These are phyloP conservation scores for Rhynchopsitta pachyrhyncha DNA, from an alignment of 2,113 vertebrate genomes.

Conservation along the genomic window DNA sequence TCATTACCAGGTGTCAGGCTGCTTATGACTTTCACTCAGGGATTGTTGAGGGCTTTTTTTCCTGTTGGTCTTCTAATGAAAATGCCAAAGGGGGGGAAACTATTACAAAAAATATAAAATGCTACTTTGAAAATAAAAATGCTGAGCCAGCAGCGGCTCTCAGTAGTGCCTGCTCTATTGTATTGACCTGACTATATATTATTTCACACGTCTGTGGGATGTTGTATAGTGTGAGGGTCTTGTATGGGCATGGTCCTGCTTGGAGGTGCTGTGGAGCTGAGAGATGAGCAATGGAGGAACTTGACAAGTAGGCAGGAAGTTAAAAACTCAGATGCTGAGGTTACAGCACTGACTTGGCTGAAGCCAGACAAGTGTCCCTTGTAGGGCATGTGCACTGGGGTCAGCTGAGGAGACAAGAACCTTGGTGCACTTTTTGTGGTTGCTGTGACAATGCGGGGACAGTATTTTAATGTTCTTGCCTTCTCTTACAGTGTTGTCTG, in stretches of 20 bases:
- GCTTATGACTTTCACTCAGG: constrained; percentile 25
- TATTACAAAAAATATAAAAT: constrained; percentile 1
- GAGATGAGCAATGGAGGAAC: background rate
- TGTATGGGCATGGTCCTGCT: accelerated
- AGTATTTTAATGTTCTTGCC: background rate
- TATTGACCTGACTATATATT: background rate
- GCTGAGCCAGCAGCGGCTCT: constrained; percentile 36
- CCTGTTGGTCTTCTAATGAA: constrained; percentile 38
- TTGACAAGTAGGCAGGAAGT: background rate
- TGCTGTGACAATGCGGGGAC: background rate
- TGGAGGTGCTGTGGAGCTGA: background rate
- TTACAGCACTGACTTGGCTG: background rate
- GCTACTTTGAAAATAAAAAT: constrained; percentile 33
- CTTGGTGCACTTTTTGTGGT: background rate
- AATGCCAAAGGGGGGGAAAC: constrained; percentile 31
- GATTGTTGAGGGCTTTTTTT: background rate
- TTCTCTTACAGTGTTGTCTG: background rate
- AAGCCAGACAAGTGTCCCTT: background rate
- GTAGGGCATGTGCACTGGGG: accelerated
- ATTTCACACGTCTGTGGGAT: background rate
- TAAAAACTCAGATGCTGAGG: background rate
- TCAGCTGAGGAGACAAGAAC: background rate
- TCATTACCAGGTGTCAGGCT: constrained; percentile 41
- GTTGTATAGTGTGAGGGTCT: background rate
- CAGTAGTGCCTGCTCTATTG: background rate